Percentiles rank a stretch among this genome's conserved stretches.
These are phyloP conservation scores for Blastomussa wellsi DNA, from an alignment of 92 coral and sea anemone species.

Conservation along the genomic window DNA sequence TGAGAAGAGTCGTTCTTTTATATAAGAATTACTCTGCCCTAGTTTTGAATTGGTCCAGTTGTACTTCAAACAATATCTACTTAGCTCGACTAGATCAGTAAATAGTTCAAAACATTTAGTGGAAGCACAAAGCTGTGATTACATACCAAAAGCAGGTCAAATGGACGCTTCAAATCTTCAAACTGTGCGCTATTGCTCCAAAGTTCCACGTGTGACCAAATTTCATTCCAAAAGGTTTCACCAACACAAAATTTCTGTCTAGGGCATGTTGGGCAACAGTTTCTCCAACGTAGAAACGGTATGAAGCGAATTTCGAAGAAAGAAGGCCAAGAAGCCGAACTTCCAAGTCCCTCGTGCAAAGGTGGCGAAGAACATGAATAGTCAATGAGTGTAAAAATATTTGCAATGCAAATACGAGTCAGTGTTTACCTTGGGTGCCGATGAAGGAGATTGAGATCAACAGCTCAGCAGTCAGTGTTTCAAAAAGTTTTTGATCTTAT, in stretches of 20 bases:
- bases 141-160: neutral
- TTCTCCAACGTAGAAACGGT: neutral
- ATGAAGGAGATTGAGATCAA: neutral
- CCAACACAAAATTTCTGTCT: neutral
- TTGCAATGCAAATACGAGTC: slow-evolving; percentile 6
- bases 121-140: neutral
- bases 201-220: neutral
- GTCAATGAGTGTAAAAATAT: neutral
- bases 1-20: too few species aligned
- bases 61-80: too few species aligned
- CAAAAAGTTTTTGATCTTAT: neutral
- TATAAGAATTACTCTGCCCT: too few species aligned
- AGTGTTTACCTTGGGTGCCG: neutral
- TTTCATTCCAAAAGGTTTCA: neutral
- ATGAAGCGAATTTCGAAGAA: neutral
- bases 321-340: neutral
- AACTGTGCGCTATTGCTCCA: neutral
- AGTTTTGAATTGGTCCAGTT: too few species aligned
- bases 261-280: neutral
- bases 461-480: neutral
- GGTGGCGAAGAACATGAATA: neutral
- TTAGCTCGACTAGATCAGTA: neutral
- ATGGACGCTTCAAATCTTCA: neutral
- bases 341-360: slow-evolving; percentile 1
- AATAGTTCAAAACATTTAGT: neutral